phyloP scores from a whole-genome alignment of 2,888 invertebrate species.

The Myopa tessellatipennis region DNA sequence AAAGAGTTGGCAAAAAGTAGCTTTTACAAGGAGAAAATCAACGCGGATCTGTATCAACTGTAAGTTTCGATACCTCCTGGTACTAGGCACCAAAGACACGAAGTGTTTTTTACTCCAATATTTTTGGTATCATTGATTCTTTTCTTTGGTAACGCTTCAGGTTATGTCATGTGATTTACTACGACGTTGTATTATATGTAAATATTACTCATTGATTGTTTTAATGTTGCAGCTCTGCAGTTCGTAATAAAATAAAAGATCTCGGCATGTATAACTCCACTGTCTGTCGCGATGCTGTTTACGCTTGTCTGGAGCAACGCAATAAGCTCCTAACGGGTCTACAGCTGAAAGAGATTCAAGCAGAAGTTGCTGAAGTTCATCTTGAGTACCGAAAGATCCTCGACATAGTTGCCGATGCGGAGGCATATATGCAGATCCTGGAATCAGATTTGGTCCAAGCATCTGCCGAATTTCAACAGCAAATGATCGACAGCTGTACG shows the following conservation, averaged over 20 bases:
- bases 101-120: neutral
- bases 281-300: slow-evolving; percentile 39
- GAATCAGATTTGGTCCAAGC: slow-evolving; percentile 40
- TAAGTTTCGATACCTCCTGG: slow-evolving; percentile 40
- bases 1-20: slow-evolving; percentile 40
- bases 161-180: neutral
- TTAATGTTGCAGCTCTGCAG: slow-evolving; percentile 35
- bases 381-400: slow-evolving; percentile 42
- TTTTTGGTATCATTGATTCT: neutral
- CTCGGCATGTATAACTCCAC: neutral
- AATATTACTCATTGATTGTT: neutral
- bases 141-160: neutral
- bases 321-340: slow-evolving; percentile 26
- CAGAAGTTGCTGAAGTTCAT: slow-evolving; percentile 42
- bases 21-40: slow-evolving; percentile 38
- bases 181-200: neutral
- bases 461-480: slow-evolving; percentile 24
- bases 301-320: slow-evolving; percentile 44
- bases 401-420: slow-evolving; percentile 19
- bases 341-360: slow-evolving; percentile 37
- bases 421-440: slow-evolving; percentile 31
- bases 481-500: neutral
- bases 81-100: no score
- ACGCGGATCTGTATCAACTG: slow-evolving; percentile 50
- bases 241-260: slow-evolving; percentile 29